These are phyloP conservation scores for Diabrotica virgifera DNA, from an alignment of 1,140 invertebrate genomes.

Conservation along the genomic window DNA sequence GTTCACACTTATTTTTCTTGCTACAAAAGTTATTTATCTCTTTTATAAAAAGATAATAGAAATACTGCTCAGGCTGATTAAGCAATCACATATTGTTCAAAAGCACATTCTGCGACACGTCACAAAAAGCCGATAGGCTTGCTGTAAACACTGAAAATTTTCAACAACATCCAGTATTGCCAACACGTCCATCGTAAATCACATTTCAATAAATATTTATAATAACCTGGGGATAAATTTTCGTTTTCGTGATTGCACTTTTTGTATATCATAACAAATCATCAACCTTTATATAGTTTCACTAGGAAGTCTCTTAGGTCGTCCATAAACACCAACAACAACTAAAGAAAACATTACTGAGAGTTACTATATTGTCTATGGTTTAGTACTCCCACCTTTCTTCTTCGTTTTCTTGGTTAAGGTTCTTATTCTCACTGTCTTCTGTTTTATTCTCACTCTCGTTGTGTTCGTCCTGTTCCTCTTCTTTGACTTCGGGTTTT, in stretches of 20 bases:
- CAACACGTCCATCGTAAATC: conserved; percentile 8
- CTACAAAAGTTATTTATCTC: no score
- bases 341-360: conserved; percentile 16
- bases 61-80: no score
- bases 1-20: no score
- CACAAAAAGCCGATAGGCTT: no score
- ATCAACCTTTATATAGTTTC: conserved; percentile 15
- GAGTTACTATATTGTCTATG: conserved; percentile 10
- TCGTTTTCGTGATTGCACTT: conserved; percentile 42
- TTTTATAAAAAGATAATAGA: no score
- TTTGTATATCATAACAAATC: conserved; percentile 30
- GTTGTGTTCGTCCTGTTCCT: conserved; percentile 27
- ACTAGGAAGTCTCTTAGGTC: conserved; percentile 12
- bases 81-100: no score
- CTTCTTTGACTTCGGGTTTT: conserved; percentile 35
- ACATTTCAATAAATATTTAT: conserved; percentile 24
- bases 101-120: no score
- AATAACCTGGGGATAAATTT: conserved; percentile 23
- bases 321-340: conserved; percentile 23
- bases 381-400: conserved; percentile 49
- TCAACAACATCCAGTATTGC: conserved; percentile 12
- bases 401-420: conserved; percentile 45
- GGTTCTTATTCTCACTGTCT: conserved; percentile 28
- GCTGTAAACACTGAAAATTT: background rate
- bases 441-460: conserved; percentile 24